A percentile compares a stretch with the other conserved stretches of the same genome.
Evolutionary conservation across 2,113 vertebrate genomes (phyloP).

Genomic region (Hemibagrus wyckioides): DNA sequence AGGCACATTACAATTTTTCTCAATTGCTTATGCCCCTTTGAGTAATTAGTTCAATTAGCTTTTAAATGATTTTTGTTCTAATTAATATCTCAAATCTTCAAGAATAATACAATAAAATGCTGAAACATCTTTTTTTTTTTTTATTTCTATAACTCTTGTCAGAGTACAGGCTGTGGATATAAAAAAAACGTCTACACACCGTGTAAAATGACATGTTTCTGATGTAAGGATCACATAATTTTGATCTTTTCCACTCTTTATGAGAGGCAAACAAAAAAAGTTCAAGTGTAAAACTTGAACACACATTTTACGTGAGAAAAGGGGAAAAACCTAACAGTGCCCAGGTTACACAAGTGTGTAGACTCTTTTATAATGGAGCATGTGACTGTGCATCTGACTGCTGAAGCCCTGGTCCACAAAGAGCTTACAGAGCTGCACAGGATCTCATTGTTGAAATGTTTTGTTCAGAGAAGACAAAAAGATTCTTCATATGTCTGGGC

Average conservation of each 20-base stretch:
- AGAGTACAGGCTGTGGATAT: no score
- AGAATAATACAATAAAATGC: neutral
- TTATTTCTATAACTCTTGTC: neutral
- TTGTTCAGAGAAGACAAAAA: no score
- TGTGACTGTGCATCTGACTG: neutral
- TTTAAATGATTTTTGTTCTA: neutral
- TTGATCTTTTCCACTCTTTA: neutral
- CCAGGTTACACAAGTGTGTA: neutral
- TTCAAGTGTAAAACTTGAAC: neutral
- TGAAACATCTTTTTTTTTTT: neutral
- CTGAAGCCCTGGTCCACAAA: neutral
- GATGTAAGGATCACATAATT: neutral
- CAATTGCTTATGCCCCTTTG: neutral
- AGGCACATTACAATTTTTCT: constrained; percentile 45
- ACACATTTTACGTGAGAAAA: neutral
- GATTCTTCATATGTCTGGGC: neutral
- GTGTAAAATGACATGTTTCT: no score
- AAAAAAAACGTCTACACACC: neutral
- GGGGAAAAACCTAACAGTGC: neutral
- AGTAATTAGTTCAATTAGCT: neutral
- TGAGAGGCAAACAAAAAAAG: neutral
- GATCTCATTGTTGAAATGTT: neutral
- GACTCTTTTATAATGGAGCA: neutral
- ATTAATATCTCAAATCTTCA: neutral
- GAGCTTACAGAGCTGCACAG: neutral